Percentiles rank a stretch among this genome's conserved stretches.
Conservation (phyloP, 2,888 invertebrate species). For the Acanthococcus lagerstroemiae region DNA sequence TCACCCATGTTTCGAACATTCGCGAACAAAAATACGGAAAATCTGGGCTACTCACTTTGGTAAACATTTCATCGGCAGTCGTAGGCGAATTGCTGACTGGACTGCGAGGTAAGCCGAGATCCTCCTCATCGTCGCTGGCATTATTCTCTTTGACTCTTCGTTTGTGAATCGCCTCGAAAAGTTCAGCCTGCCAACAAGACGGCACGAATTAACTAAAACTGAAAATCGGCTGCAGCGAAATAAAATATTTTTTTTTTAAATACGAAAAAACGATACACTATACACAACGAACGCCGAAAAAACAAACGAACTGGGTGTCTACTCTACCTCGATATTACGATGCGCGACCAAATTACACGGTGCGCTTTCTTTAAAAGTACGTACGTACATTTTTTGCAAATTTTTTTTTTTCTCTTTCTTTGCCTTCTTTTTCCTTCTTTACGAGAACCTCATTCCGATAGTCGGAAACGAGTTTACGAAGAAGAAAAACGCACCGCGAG, state of each 20-base stretch:
- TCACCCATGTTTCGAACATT: neutral
- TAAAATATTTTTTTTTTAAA: too few relatives aligned
- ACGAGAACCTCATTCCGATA: neutral
- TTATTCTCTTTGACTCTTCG: conserved; percentile 56
- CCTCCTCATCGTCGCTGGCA: conserved; percentile 52
- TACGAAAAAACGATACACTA: too few relatives aligned
- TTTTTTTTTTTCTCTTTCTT: neutral
- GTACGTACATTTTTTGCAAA: neutral
- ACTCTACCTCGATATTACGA: too few relatives aligned
- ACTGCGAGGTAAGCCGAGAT: conserved; percentile 63
- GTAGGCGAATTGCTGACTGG: conserved; percentile 56
- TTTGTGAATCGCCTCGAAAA: conserved; percentile 58
- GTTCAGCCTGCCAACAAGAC: conserved; percentile 66
- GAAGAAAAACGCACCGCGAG: neutral
- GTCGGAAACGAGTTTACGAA: neutral
- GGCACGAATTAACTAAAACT: too few relatives aligned
- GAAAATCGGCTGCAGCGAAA: too few relatives aligned
- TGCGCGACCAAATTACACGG: too few relatives aligned
- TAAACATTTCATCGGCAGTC: conserved; percentile 45
- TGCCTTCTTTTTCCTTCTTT: neutral
- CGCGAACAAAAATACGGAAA: too few relatives aligned
- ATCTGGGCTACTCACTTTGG: conserved; percentile 42
- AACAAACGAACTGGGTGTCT: too few relatives aligned
- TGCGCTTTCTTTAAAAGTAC: too few relatives aligned
- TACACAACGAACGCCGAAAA: too few relatives aligned